These are phyloP conservation scores for Entelurus aequoreus DNA, from an alignment of 2,113 vertebrate species.

Conservation along the genomic window DNA sequence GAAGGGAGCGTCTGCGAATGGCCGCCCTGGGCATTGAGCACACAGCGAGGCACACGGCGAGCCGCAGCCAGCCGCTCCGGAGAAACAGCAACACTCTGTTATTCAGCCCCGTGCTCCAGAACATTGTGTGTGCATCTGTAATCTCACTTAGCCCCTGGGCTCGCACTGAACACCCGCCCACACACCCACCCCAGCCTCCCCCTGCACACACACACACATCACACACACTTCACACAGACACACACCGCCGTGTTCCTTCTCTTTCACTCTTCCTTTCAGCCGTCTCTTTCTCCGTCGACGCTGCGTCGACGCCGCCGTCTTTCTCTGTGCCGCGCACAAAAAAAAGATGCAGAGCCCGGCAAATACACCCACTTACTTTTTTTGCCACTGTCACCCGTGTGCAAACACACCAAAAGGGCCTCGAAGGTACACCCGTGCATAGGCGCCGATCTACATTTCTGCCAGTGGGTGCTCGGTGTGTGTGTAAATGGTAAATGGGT, in stretches of 20 bases:
- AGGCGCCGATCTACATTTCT: no score
- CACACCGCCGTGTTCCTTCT: slow-evolving; percentile 16
- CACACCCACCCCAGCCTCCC: slow-evolving; percentile 10
- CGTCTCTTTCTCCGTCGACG: slow-evolving; percentile 25
- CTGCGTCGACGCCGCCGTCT: no score
- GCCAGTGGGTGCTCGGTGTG: no score
- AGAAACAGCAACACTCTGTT: slow-evolving; percentile 61
- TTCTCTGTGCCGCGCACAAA: slow-evolving; percentile 46
- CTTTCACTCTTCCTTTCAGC: slow-evolving; percentile 32
- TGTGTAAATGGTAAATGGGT: no score
- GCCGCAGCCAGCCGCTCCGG: slow-evolving; percentile 55
- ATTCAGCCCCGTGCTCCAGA: slow-evolving; percentile 66
- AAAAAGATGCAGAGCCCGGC: slow-evolving; percentile 64
- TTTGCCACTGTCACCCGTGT: slow-evolving; percentile 57
- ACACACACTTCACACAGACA: not conserved
- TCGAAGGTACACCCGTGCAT: slow-evolving; percentile 51
- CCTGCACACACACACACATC: not conserved
- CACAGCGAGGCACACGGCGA: slow-evolving; percentile 53
- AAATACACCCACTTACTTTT: slow-evolving; percentile 66
- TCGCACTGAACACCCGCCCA: slow-evolving; percentile 25
- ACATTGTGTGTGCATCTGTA: slow-evolving; percentile 70
- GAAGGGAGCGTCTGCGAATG: slow-evolving; percentile 57
- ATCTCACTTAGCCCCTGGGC: slow-evolving; percentile 62
- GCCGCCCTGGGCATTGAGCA: slow-evolving; percentile 60
- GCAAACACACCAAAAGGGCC: slow-evolving; percentile 59